phyloP scores from a whole-genome alignment of 1,140 invertebrate genomes.

The Cyrtorhinus lividipennis region DNA sequence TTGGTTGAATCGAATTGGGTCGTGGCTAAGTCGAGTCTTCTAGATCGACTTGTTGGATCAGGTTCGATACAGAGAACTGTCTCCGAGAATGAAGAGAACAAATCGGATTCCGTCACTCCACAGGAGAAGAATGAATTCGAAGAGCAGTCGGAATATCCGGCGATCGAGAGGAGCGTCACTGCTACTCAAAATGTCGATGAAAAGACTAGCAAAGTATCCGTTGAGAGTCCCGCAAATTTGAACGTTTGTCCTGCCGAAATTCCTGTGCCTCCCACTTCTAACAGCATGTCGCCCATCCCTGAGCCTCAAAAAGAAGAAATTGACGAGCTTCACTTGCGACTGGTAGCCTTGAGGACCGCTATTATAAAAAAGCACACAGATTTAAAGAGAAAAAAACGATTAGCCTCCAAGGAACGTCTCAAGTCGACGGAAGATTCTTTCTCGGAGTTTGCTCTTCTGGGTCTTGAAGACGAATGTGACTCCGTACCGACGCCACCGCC shows the following conservation, averaged over 20 bases:
- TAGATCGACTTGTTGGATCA: slow-evolving; percentile 15
- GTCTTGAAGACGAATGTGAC: neutral
- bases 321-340: slow-evolving; percentile 10
- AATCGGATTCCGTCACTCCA: neutral
- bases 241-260: neutral
- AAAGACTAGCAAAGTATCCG: neutral
- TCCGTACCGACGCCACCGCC: neutral
- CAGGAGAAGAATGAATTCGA: neutral
- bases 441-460: slow-evolving; percentile 3
- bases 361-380: slow-evolving; percentile 12
- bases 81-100: neutral
- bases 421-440: slow-evolving; percentile 2
- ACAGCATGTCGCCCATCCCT: neutral
- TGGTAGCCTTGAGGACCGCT: slow-evolving; percentile 16
- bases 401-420: neutral
- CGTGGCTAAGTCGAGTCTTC: slow-evolving; percentile 10
- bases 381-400: slow-evolving; percentile 10
- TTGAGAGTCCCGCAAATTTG: too few species aligned
- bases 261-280: neutral
- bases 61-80: neutral
- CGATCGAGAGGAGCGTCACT: neutral
- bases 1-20: neutral
- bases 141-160: neutral
- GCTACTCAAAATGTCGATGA: neutral
- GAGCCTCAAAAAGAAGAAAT: slow-evolving; percentile 11